A percentile compares a stretch with the other conserved stretches of the same genome.
phyloP scores from a whole-genome alignment of 2,888 invertebrate genomes.

The Drosophila formosana region DNA sequence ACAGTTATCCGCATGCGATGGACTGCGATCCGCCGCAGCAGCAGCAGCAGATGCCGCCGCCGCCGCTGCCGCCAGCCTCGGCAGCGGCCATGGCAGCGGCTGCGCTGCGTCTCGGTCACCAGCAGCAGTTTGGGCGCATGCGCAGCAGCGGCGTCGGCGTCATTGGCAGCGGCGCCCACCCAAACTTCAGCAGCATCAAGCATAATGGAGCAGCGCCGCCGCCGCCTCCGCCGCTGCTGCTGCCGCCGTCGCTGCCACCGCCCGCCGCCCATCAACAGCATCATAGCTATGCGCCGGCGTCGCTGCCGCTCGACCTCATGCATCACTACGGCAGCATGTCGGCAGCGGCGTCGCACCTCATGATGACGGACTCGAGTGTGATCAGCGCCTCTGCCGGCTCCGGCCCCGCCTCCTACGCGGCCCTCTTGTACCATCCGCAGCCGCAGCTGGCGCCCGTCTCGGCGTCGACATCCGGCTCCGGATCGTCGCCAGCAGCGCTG shows the following conservation, averaged over 20 bases:
- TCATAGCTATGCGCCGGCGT: constrained; percentile 83
- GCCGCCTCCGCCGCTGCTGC: constrained; percentile 40
- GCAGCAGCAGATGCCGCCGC: constrained; percentile 76
- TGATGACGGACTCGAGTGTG: constrained; percentile 84
- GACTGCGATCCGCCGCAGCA: constrained; percentile 90
- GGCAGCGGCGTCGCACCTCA: constrained; percentile 82
- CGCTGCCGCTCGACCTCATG: constrained; percentile 84
- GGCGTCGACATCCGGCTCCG: constrained; percentile 54
- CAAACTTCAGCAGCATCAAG: constrained; percentile 64
- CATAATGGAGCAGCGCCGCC: constrained; percentile 60
- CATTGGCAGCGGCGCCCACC: constrained; percentile 24
- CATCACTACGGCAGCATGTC: constrained; percentile 77
- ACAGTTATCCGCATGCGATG: constrained; percentile 87
- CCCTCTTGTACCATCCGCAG: constrained; percentile 70
- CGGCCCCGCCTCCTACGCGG: constrained; percentile 71
- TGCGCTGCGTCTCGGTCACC: constrained; percentile 45
- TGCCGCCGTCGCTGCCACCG: constrained; percentile 49
- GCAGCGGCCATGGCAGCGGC: constrained; percentile 41
- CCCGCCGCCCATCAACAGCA: constrained; percentile 62
- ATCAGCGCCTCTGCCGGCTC: constrained; percentile 82
- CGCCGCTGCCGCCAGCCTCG: constrained; percentile 48
- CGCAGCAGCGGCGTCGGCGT: constrained; percentile 32
- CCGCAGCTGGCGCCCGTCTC: constrained; percentile 62
- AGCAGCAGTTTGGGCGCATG: constrained; percentile 56
- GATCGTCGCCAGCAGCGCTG: constrained; percentile 41